Evolutionary conservation across 2,113 vertebrate genomes (phyloP).

Genomic region (crab-eating macaque (Macaca fascicularis)): DNA sequence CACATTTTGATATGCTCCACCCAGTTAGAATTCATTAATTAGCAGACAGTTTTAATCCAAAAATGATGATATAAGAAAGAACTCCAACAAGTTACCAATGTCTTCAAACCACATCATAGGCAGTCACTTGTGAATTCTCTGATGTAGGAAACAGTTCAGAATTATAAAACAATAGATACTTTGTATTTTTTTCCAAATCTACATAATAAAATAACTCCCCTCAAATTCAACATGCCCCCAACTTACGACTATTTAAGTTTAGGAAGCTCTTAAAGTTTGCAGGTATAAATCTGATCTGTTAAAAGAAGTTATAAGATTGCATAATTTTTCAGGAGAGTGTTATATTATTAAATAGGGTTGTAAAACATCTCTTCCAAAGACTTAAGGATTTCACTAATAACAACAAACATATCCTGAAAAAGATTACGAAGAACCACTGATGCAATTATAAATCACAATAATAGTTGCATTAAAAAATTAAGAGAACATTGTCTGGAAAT

Average conservation of each 20-base stretch:
- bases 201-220: not conserved
- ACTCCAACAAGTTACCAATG: not conserved
- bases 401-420: conserved; percentile 63
- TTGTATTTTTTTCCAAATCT: not conserved
- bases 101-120: not conserved
- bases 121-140: not conserved
- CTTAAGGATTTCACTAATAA: conserved; percentile 60
- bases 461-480: conserved; percentile 82
- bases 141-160: not conserved
- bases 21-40: conserved; percentile 29
- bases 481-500: conserved; percentile 81
- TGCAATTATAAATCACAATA: conserved; percentile 81
- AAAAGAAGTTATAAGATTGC: not conserved
- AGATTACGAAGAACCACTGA: conserved; percentile 68
- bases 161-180: not conserved
- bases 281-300: not conserved
- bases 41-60: not conserved
- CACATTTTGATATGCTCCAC: not conserved
- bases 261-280: not conserved
- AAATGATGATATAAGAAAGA: not conserved
- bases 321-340: not conserved
- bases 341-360: conserved; percentile 14
- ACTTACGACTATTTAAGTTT: not conserved
- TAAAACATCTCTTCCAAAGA: conserved; percentile 58
- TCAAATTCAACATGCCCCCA: not conserved